These are phyloP conservation scores for Drosophila hydei DNA, from an alignment of 1,140 invertebrate species.

Conservation along the genomic window DNA sequence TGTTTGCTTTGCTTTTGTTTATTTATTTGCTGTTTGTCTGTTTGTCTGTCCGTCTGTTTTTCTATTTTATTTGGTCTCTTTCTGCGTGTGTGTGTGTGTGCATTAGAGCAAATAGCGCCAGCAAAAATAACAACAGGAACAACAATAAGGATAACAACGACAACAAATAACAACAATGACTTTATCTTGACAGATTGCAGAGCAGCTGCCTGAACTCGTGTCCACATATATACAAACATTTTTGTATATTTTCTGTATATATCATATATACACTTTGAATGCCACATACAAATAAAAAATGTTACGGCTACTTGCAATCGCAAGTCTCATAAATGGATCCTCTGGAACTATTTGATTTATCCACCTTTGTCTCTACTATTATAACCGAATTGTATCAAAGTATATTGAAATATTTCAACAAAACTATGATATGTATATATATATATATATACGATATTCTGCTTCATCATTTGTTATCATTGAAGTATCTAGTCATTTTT, in stretches of 20 bases:
- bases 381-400: not conserved
- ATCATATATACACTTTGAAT: conserved; percentile 22
- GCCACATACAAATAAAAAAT: conserved; percentile 32
- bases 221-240: not conserved
- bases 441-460: too few species aligned
- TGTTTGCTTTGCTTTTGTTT: conserved; percentile 74
- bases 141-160: conserved; percentile 74
- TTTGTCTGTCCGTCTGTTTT: conserved; percentile 42
- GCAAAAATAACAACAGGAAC: conserved; percentile 65
- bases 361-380: not conserved
- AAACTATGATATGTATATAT: too few species aligned
- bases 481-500: too few species aligned
- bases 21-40: conserved; percentile 74
- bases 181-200: conserved; percentile 78
- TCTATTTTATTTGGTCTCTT: conserved; percentile 51
- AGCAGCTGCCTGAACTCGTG: conserved; percentile 41
- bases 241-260: not conserved
- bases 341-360: not conserved
- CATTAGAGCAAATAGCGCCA: conserved; percentile 57
- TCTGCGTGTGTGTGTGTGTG: conserved; percentile 37
- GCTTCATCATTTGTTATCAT: too few species aligned
- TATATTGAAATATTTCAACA: too few species aligned
- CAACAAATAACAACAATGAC: conserved; percentile 74
- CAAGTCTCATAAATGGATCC: conserved; percentile 2
- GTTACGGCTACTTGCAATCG: conserved; percentile 9